These are phyloP conservation scores for Elephas maximus DNA, from an alignment of 2,113 vertebrate species.

Conservation along the genomic window DNA sequence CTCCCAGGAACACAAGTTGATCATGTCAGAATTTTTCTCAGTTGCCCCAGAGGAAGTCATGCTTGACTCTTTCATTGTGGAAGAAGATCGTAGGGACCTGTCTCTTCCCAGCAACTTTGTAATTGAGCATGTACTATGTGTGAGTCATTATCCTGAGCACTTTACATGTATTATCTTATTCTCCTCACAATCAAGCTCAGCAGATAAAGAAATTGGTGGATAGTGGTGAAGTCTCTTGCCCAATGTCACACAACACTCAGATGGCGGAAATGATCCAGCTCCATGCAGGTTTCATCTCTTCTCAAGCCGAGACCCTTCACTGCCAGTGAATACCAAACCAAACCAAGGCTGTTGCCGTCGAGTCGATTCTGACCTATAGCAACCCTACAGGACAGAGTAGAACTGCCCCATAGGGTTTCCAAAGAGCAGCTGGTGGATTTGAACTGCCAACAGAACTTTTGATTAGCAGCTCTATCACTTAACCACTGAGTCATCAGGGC, in stretches of 20 bases:
- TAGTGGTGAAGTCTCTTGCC: neutral
- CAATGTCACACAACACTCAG: neutral
- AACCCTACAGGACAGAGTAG: too few species aligned
- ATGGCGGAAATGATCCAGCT: neutral
- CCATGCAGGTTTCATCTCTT: neutral
- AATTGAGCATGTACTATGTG: neutral
- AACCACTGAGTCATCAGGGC: too few species aligned
- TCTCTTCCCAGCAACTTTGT: neutral
- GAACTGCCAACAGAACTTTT: too few species aligned
- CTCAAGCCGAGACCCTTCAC: neutral
- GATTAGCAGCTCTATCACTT: too few species aligned
- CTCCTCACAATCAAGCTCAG: neutral
- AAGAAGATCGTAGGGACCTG: too few species aligned
- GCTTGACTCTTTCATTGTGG: neutral
- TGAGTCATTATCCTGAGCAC: neutral
- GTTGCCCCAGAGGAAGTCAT: neutral
- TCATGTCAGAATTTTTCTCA: fast-evolving
- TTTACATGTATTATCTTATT: neutral
- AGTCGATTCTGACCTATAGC: too few species aligned
- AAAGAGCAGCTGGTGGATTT: too few species aligned
- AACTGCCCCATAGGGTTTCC: too few species aligned
- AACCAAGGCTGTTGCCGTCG: fast-evolving
- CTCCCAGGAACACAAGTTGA: neutral
- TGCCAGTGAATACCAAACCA: fast-evolving
- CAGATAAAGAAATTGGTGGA: neutral